These are phyloP conservation scores for Ptilorrhoa leucosticta DNA, from an alignment of 2,113 vertebrate species.

Conservation along the genomic window DNA sequence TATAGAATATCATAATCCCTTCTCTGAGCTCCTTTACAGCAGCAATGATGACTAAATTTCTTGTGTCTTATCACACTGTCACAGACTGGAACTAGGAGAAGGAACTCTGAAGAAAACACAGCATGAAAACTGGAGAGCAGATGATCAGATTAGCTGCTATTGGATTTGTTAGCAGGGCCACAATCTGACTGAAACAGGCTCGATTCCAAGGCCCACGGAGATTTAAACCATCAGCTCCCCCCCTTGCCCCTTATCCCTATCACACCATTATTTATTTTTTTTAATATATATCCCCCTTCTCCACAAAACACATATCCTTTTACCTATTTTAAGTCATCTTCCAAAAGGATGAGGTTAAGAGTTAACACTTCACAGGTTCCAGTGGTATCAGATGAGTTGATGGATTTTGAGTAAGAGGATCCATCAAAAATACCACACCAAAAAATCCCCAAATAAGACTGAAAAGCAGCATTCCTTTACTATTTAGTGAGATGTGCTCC, in stretches of 20 bases:
- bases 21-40: conserved; percentile 85
- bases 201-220: conserved; percentile 80
- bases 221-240: conserved; percentile 70
- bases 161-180: conserved; percentile 85
- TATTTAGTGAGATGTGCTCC: not conserved
- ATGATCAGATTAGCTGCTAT: conserved; percentile 94
- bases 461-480: not conserved
- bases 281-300: conserved; percentile 24
- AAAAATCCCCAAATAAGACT: not conserved
- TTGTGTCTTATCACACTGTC: conserved; percentile 98
- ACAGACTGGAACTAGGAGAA: conserved; percentile 93
- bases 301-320: conserved; percentile 71
- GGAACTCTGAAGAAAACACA: conserved; percentile 90
- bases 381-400: conserved; percentile 74
- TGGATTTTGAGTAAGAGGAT: conserved; percentile 30
- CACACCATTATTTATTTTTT: conserved; percentile 22
- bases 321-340: conserved; percentile 65
- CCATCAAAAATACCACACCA: not conserved
- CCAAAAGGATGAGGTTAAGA: conserved; percentile 66
- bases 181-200: conserved; percentile 88
- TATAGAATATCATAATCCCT: conserved; percentile 94
- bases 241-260: conserved; percentile 2
- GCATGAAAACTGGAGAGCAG: conserved; percentile 91
- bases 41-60: conserved; percentile 96
- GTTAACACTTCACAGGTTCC: conserved; percentile 77